Conservation (phyloP, 2,888 invertebrate species). For the Autographa gamma region DNA sequence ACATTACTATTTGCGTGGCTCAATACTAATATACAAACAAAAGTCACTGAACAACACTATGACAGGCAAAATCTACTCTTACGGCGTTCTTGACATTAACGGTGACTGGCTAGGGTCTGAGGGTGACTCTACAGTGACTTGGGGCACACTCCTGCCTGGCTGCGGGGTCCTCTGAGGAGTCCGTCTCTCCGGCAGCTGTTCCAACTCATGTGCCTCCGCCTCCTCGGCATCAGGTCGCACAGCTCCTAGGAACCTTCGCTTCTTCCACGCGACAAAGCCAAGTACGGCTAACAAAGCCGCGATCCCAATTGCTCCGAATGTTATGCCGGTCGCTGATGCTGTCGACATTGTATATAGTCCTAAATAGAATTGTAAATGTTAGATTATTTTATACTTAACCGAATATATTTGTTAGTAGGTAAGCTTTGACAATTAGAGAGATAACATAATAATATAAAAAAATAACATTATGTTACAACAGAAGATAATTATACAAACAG, state of each 20-base stretch:
- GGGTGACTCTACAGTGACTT: constrained; percentile 71
- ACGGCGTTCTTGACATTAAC: background rate
- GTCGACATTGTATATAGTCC: constrained; percentile 81
- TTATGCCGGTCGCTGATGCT: constrained; percentile 80
- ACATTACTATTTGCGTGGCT: too few species aligned
- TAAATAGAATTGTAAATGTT: constrained; percentile 50
- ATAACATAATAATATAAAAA: too few species aligned
- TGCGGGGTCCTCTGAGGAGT: constrained; percentile 52
- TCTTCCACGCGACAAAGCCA: constrained; percentile 77
- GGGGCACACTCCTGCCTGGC: constrained; percentile 60
- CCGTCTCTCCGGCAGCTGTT: constrained; percentile 27
- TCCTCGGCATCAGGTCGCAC: constrained; percentile 38
- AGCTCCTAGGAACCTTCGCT: constrained; percentile 69
- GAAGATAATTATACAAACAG: too few species aligned
- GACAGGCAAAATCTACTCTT: background rate
- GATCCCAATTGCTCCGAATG: constrained; percentile 73
- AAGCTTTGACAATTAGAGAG: background rate
- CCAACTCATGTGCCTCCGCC: constrained; percentile 70
- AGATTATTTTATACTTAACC: background rate
- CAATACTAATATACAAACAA: background rate
- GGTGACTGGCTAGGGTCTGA: constrained; percentile 67
- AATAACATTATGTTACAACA: too few species aligned
- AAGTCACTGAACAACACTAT: background rate
- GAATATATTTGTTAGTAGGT: background rate
- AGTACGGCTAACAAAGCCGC: constrained; percentile 65